Percentiles rank a stretch among this genome's conserved stretches.
Conservation (phyloP, 2,113 vertebrate species). For the Sceloporus tristichus region DNA sequence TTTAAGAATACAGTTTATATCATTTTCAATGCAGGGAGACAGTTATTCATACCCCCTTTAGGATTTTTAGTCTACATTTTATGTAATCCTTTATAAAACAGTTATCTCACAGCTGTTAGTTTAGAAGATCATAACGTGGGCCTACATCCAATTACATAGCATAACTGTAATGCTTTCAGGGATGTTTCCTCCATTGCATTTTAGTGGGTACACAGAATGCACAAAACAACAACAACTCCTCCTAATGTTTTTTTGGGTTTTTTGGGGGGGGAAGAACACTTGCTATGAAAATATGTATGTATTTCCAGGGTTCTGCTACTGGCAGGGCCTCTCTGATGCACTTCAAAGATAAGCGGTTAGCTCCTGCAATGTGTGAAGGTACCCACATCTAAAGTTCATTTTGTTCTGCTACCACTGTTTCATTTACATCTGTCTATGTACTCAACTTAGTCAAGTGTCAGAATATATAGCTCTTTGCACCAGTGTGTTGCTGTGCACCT, state of each 20-base stretch:
- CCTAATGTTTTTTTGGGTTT: too few species aligned
- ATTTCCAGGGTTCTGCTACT: not conserved
- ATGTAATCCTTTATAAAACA: not conserved
- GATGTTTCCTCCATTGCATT: not conserved
- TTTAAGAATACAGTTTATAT: not conserved
- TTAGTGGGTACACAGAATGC: not conserved
- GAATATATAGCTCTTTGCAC: not conserved
- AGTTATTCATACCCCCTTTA: not conserved
- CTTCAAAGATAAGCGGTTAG: not conserved
- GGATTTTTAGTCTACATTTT: not conserved
- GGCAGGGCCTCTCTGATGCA: not conserved
- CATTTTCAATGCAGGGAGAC: not conserved
- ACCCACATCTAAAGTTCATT: slow-evolving; percentile 8
- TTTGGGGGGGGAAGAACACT: not conserved
- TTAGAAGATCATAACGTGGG: not conserved
- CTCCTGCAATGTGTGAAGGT: not conserved
- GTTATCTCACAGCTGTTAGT: not conserved
- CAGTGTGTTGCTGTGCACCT: not conserved
- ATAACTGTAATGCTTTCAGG: too few species aligned
- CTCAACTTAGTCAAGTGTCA: not conserved
- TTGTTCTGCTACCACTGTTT: not conserved
- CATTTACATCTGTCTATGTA: not conserved
- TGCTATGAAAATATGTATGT: not conserved
- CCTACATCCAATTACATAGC: not conserved
- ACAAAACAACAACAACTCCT: not conserved